Percentiles rank a stretch among this genome's conserved stretches.
These are phyloP conservation scores for Serilophus lunatus DNA, from an alignment of 2,113 vertebrate genomes.

Conservation along the genomic window DNA sequence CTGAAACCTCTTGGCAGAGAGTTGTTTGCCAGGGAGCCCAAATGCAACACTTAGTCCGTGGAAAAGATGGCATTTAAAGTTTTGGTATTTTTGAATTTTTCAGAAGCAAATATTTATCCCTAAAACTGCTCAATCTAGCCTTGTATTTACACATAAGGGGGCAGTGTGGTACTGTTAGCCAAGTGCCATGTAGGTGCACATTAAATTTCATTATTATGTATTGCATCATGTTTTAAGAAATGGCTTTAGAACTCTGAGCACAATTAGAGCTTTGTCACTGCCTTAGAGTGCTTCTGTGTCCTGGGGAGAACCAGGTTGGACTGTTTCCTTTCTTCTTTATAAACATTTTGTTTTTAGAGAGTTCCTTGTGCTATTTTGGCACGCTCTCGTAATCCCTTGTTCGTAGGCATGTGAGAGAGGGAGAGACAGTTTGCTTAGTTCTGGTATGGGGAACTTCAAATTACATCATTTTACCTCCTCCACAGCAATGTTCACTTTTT, in stretches of 20 bases:
- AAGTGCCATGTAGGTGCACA: not conserved
- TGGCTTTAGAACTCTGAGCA: not conserved
- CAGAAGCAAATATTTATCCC: slow-evolving; percentile 58
- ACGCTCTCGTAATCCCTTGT: fast-evolving
- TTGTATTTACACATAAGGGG: slow-evolving; percentile 71
- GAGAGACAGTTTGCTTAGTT: not conserved
- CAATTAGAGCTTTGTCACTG: not conserved
- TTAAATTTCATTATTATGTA: slow-evolving; percentile 36
- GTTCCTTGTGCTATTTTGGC: not conserved
- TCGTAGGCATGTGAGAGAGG: not conserved
- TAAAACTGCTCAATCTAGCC: not conserved
- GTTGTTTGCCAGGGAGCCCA: slow-evolving; percentile 9
- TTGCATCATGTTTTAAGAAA: slow-evolving; percentile 43
- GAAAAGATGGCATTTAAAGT: slow-evolving; percentile 25
- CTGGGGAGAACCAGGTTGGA: not conserved
- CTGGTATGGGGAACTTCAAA: not conserved
- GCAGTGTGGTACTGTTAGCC: slow-evolving; percentile 74
- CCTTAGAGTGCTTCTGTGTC: not conserved
- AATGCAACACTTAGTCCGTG: not conserved
- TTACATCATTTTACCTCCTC: not conserved
- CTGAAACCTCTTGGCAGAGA: slow-evolving; percentile 32
- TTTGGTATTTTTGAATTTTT: slow-evolving; percentile 22
- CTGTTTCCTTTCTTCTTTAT: not conserved
- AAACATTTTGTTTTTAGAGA: not conserved
- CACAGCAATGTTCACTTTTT: not conserved